Percentiles rank a stretch among this genome's conserved stretches.
Conservation (phyloP, 2,797 vertebrate species). For the Falco novaeseelandiae region DNA sequence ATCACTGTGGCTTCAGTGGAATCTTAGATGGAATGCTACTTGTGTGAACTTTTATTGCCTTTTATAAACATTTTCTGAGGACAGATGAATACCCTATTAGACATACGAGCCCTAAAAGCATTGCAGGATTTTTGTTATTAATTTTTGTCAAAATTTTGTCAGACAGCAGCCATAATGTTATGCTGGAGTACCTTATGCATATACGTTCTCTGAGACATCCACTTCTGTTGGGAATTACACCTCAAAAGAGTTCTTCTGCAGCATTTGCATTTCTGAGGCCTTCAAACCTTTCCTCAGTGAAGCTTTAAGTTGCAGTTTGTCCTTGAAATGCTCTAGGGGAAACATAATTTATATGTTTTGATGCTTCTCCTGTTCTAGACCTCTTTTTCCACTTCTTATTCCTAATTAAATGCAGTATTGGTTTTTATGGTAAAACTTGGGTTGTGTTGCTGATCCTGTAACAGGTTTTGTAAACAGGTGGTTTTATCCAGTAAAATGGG, state of each 20-base stretch:
- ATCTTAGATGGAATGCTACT: background rate
- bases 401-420: background rate
- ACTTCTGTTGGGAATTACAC: background rate
- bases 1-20: background rate
- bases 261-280: constrained; percentile 6
- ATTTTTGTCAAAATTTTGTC: constrained; percentile 4
- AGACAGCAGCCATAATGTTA: background rate
- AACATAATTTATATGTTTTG: background rate
- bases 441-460: background rate
- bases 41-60: background rate
- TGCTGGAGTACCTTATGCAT: background rate
- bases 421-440: background rate
- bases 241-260: constrained; percentile 2
- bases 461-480: background rate
- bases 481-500: background rate
- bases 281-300: background rate
- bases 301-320: background rate
- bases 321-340: background rate
- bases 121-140: background rate
- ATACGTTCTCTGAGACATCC: background rate
- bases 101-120: background rate
- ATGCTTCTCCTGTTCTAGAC: background rate
- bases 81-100: background rate
- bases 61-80: background rate
- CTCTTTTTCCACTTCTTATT: background rate